phyloP scores from a whole-genome alignment of 2,113 vertebrate genomes.

The Cyprinus carpio region DNA sequence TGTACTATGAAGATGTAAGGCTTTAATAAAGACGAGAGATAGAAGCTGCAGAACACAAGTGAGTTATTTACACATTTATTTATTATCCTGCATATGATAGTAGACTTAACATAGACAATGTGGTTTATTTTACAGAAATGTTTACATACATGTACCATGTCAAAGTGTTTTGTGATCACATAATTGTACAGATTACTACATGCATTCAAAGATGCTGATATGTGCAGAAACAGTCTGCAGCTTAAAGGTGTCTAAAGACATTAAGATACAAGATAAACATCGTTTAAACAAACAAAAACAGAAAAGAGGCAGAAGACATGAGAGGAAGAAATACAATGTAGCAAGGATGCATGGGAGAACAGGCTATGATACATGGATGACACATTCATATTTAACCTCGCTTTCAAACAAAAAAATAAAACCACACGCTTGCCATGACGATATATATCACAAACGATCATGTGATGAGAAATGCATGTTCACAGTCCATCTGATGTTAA shows the following conservation, averaged over 20 bases:
- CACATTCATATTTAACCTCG: slow-evolving; percentile 63
- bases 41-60: slow-evolving; percentile 79
- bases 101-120: slow-evolving; percentile 92
- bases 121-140: slow-evolving; percentile 87
- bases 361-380: slow-evolving; percentile 63
- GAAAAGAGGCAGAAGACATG: slow-evolving; percentile 81
- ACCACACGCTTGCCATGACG: slow-evolving; percentile 60
- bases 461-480: slow-evolving; percentile 56
- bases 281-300: slow-evolving; percentile 54
- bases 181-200: slow-evolving; percentile 88
- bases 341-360: slow-evolving; percentile 63
- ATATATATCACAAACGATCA: slow-evolving; percentile 65
- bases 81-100: slow-evolving; percentile 92
- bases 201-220: slow-evolving; percentile 93
- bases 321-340: slow-evolving; percentile 77
- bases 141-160: slow-evolving; percentile 88
- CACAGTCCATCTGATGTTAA: slow-evolving; percentile 64
- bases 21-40: slow-evolving; percentile 57
- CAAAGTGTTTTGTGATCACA: slow-evolving; percentile 90
- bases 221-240: slow-evolving; percentile 88
- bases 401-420: slow-evolving; percentile 68
- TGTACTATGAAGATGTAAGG: background rate
- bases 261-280: slow-evolving; percentile 74
- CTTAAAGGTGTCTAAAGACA: slow-evolving; percentile 83
- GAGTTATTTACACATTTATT: slow-evolving; percentile 97